A percentile compares a stretch with the other conserved stretches of the same genome.
Evolutionary conservation across 1,140 invertebrate species (phyloP).

Genomic region (Bombus soroeensis): DNA sequence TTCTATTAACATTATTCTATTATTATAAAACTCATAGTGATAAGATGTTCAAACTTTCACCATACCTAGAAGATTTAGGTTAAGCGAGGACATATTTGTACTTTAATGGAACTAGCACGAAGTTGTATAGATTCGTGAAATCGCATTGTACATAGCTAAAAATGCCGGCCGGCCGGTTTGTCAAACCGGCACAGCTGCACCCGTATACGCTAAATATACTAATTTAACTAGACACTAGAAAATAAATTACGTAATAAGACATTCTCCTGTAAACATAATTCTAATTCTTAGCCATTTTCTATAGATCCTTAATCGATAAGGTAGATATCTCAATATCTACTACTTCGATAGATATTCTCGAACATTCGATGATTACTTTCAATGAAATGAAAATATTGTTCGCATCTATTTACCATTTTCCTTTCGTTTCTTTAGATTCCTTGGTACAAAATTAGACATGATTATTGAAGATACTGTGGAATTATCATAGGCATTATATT

Average conservation of each 20-base stretch:
- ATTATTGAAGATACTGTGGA: not conserved
- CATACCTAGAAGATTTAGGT: not conserved
- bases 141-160: not conserved
- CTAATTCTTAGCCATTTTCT: not conserved
- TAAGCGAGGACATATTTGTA: not conserved
- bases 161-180: constrained; percentile 59
- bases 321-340: not conserved
- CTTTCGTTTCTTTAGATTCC: not conserved
- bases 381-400: not conserved
- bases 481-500: not conserved
- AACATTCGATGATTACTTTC: not conserved
- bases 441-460: not conserved
- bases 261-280: not conserved
- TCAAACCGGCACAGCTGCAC: constrained; percentile 58
- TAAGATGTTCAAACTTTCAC: no score
- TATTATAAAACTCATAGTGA: not conserved
- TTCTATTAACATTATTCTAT: not conserved
- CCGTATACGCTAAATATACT: constrained; percentile 37
- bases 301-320: not conserved
- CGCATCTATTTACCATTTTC: not conserved
- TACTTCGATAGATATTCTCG: not conserved
- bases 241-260: constrained; percentile 6
- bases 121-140: not conserved
- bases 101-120: not conserved
- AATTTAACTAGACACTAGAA: constrained; percentile 47